Percentiles rank a stretch among this genome's conserved stretches.
Evolutionary conservation across 2,797 vertebrate genomes (phyloP).

Genomic region (Botia almorhae): DNA sequence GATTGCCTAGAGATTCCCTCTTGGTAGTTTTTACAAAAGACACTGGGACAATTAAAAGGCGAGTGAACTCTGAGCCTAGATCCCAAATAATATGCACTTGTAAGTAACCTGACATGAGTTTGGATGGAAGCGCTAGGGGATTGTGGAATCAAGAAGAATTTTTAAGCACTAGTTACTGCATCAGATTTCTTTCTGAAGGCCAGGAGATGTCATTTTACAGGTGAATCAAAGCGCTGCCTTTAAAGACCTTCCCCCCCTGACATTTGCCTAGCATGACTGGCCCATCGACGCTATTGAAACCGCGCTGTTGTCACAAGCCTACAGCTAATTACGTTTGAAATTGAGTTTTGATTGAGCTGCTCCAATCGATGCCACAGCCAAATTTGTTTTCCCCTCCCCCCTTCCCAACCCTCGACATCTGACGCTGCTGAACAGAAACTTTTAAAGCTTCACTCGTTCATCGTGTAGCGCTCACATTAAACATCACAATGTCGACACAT

Average conservation of each 20-base stretch:
- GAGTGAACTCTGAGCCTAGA: slow-evolving; percentile 4
- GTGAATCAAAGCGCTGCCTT: slow-evolving; percentile 54
- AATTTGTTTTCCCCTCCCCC: slow-evolving; percentile 95
- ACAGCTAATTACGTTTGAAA: slow-evolving; percentile 99
- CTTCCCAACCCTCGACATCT: slow-evolving; percentile 85
- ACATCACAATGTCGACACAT: neutral
- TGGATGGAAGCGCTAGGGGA: slow-evolving; percentile 30
- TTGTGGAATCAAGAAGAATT: slow-evolving; percentile 41
- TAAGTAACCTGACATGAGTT: slow-evolving; percentile 21
- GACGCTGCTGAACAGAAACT: slow-evolving; percentile 89
- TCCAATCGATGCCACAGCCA: slow-evolving; percentile 98
- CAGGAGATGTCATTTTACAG: slow-evolving; percentile 58
- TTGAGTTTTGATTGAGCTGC: slow-evolving; percentile 99
- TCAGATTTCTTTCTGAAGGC: slow-evolving; percentile 54
- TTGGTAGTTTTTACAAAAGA: slow-evolving; percentile 56
- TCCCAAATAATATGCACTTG: slow-evolving; percentile 3
- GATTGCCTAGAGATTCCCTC: slow-evolving; percentile 52
- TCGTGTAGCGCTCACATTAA: slow-evolving; percentile 86
- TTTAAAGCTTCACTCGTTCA: slow-evolving; percentile 79
- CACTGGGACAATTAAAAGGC: slow-evolving; percentile 57
- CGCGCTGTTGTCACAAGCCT: slow-evolving; percentile 90
- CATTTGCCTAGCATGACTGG: slow-evolving; percentile 59
- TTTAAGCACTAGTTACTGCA: slow-evolving; percentile 20
- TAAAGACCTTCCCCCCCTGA: slow-evolving; percentile 61
- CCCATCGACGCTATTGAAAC: slow-evolving; percentile 70